Base-by-base conservation (phyloP, 2,888 invertebrate species). In the Epiblema foenella region DNA sequence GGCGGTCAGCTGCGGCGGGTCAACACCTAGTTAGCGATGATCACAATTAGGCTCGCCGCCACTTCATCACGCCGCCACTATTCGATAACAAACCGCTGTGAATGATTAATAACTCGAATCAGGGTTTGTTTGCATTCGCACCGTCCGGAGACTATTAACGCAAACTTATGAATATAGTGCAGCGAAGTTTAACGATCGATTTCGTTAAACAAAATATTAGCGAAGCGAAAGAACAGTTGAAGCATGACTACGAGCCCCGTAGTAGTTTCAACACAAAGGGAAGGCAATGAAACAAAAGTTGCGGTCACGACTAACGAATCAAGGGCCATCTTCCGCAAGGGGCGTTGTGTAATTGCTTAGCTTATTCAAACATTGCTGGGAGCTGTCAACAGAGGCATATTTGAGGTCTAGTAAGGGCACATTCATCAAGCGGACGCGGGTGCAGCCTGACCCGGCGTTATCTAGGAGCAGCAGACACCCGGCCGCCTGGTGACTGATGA, bases 361-460 rank as follows among this genome's bases (percentile, higher is more conserved):
- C 87, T 87, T 90, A 90, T 85, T 85, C 86, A 89, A 89, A 89
- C 87, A 89, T 83, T 84, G 79, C 75, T 75, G 77, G 83, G 81
- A 79, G 84, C 86, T 85, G 89, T 88, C 88, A 89, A 81, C 85
- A 80, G 81, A 78, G 85, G 88, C 86, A 89, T 91, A 89, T 89
- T 92, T 91, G 93, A 90, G 93, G 93, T 91, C 86, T 87, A 88
- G 82, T 86, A 82, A 83, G 86, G 85, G 89, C 86, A 90, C 90
- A 92, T 92, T 91, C 89, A 92, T 93, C 93, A 91, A 71, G 74
- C 76, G 81, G 77, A 80, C 85, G 85, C 81, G 81, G 89, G 87
- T 91, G 91, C 91, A 90, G 79, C 82, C 86, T 91, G 93, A 93
- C 93, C 93, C 91, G 78, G 84, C 88, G 87, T 93, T 93, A 93